Evolutionary conservation across 1,140 invertebrate genomes (phyloP), one percentile per base, ranked within the genome.

Genomic region (Nephotettix cincticeps): DNA sequence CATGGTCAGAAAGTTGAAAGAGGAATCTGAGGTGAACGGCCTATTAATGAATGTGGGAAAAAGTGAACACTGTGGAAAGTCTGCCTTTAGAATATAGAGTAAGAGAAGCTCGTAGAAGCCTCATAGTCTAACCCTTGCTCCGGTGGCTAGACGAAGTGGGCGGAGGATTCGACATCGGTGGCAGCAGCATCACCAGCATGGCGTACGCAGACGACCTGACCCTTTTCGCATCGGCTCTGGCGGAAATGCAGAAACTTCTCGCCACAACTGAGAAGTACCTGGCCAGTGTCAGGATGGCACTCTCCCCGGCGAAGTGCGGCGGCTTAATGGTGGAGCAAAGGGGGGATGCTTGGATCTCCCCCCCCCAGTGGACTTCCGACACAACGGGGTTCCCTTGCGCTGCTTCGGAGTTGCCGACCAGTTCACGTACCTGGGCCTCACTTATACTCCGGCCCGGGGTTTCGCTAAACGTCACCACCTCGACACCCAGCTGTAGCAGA

Each of bases 131-230:
- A 6, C 32, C 40, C 1, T 6, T 56, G 1, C 36, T 54, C 56
- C 36, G 25, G 6, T 6, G 29, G 58, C 45, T 76, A 25, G 27
- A 74, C 21, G 32, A 14, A 21, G 13, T 21, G 4, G 11, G 47
- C 11, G 47, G 4, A 21, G 6, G 19, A 11, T 54, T 11, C 47
- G 23, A 11, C 47, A 21, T 54, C 47, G 47, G 11, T 6, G 47
- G 19, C 21, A 11, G 4, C 11, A 11, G 47, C 9, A 6, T 54
- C 13, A 4, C 47, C 13, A 21, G 6, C 11, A 54, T 54, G 21
- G 47, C 47, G 4, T 54, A 54, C 19, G 47, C 47, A 19, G 47
- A 54, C 47, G 47, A 54, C 47, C 11, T 54, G 11, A 54, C 19
- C 21, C 47, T 54, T 4, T 54, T 54, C 23, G 47, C 19, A 4